Base-by-base conservation (phyloP, 1,140 invertebrate genomes). In the Drosophila setifemur region DNA sequence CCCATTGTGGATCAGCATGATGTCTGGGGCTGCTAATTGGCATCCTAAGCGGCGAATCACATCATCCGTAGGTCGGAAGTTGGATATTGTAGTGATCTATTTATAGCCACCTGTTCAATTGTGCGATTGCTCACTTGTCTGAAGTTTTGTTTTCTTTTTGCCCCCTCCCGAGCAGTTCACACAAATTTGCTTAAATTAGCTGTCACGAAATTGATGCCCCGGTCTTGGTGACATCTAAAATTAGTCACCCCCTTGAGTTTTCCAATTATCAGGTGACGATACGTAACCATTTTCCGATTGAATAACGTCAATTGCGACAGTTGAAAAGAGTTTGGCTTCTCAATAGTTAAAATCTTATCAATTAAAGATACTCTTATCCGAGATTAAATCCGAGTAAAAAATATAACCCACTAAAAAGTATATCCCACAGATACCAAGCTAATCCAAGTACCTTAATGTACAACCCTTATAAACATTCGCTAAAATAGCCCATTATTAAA, bases 1-100 rank as follows among this genome's bases (percentile, higher is more conserved):
- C 7, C 31, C 31, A 58, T 54, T 43, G 16, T 43, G 11, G 26
- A 58, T 33, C 52, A 45, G 12, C 40, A 43, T 54, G 25, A 18
- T 35, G 54, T 61, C 54, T 63, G 54, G 40, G 28, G 2, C 1
- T 35, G 61, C 61, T 66, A 66, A 66, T 66, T 66, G 61, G 26
- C 8, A 23, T 23, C 31, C 43, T 16, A 39, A 64, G 40, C 57
- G 4, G 12, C 9, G 55, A 35, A 64, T 64, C 58, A 63, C 54
- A 58, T 58, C 48, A 35, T 14, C 14, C 12, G 12, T 16, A 16
- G 4, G 25, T 61, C 58, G 54, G 54, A 63, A 63, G 57, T 64
- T 37, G 37, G 21, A 21, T 43, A 43, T 43, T 58, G 16, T 26
- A 12, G 54, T n/a, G 12, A 12, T 40, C 43, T 64, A 66, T 64